phyloP scores from a whole-genome alignment of 2,113 vertebrate genomes.

The Microcebus tavaratra region DNA sequence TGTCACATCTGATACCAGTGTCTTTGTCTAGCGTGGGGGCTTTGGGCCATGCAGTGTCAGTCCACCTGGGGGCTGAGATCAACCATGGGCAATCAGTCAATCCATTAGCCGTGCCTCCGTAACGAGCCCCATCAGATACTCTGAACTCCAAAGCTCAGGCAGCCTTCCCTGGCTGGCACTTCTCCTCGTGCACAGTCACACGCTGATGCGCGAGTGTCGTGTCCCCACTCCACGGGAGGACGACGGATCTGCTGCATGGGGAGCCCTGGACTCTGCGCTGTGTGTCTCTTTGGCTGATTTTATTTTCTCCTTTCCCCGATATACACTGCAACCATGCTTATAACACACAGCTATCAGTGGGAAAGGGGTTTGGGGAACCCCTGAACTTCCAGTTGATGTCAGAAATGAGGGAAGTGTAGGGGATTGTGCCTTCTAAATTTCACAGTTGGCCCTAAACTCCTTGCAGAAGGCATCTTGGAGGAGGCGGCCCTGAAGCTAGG shows the following conservation, averaged over 20 bases:
- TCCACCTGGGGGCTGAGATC: neutral
- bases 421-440: neutral
- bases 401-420: neutral
- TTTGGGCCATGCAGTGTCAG: neutral
- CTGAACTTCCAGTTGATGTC: neutral
- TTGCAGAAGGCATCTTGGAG: neutral
- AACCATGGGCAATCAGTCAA: neutral
- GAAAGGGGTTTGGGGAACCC: neutral
- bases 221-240: neutral
- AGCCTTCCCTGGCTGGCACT: neutral
- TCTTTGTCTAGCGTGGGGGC: neutral
- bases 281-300: neutral
- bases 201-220: fast-evolving
- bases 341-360: neutral
- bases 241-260: neutral
- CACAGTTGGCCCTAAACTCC: neutral
- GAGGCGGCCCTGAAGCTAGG: neutral
- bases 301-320: neutral
- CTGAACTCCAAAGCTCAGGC: neutral
- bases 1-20: neutral
- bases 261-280: neutral
- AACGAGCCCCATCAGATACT: neutral
- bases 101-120: neutral
- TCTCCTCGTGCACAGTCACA: neutral
- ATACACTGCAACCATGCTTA: neutral